Evolutionary conservation across 2,888 invertebrate species (phyloP), one percentile per base, ranked within the genome.

Genomic region (Caenorhabditis virilis): DNA sequence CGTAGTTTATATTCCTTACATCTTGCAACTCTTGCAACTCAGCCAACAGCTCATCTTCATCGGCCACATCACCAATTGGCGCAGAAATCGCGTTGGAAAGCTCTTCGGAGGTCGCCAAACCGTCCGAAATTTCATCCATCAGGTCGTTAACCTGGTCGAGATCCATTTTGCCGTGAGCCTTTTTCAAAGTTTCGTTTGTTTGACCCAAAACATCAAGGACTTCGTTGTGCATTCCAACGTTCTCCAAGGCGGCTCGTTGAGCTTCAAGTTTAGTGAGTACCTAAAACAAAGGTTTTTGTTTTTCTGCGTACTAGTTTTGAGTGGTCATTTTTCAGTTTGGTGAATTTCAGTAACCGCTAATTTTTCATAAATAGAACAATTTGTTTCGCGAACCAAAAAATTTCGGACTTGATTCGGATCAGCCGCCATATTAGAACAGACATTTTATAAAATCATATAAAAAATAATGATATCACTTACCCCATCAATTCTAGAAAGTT

Each of bases 101-200:
- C 54, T 75, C 75, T 26, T 67, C 59, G 26, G 71, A 69, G 26
- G 54, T 54, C 4, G 66, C 69, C 36, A 75, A 46, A 7, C 67
- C 68, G 43, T 75, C 75, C 25, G 66, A 63, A 35, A 75, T 75
- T 30, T 72, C 67, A 57, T 75, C 75, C 75, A 75, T 75, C 51
- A 75, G 57, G 48, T 71, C 72, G 46, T 66, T 55, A 9, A 75
- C 75, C 56, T 72, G 63, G 35, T 74, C 74, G 23, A 74, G 61
- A 48, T 72, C 71, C 62, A 75, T 61, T 20, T 71, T 67, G 18
- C 55, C 59, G 39, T 75, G 72, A 16, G 66, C 66, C 39, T 63
- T 71, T 54, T 72, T 72, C 55, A 75, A 61, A 26, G 70, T 58
- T 35, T 72, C 69, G 27, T 53, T 70, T 7, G 75, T 65, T 47